Percentiles rank a stretch among this genome's conserved stretches.
Conservation (phyloP, 2,113 vertebrate genomes). For the Serilophus lunatus region DNA sequence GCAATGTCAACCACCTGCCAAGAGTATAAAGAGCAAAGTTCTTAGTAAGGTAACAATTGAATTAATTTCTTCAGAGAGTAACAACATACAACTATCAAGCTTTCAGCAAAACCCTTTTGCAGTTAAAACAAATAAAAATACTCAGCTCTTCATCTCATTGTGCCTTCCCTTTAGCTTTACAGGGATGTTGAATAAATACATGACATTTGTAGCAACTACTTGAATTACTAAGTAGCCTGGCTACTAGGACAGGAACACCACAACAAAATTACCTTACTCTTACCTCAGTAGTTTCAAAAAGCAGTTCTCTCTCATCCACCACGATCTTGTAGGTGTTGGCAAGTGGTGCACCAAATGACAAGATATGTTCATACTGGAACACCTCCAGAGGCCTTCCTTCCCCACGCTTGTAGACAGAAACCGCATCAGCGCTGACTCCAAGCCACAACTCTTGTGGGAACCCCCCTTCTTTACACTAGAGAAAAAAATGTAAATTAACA, state of each 20-base stretch:
- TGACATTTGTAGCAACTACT: neutral
- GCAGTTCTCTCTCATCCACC: conserved; percentile 89
- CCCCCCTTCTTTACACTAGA: conserved; percentile 84
- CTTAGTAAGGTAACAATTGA: neutral
- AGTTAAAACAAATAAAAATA: neutral
- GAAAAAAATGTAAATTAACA: neutral
- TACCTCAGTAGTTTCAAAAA: conserved; percentile 93
- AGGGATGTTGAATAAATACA: neutral
- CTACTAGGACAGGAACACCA: neutral
- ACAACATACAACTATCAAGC: neutral
- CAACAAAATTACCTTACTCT: neutral
- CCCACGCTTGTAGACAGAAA: conserved; percentile 94
- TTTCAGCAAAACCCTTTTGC: neutral
- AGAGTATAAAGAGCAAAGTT: neutral
- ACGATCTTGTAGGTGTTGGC: conserved; percentile 92
- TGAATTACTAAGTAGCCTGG: neutral
- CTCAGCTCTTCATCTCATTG: neutral
- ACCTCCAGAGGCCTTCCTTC: conserved; percentile 89
- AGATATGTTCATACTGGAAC: conserved; percentile 92
- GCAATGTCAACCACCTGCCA: conserved; percentile 95
- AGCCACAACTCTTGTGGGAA: conserved; percentile 93
- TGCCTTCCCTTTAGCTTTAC: neutral
- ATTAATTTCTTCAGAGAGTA: neutral
- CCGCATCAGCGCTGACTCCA: conserved; percentile 88
- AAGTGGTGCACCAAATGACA: conserved; percentile 92